A percentile compares a stretch with the other conserved stretches of the same genome.
Conservation (phyloP, 1,140 invertebrate genomes). For the Drosophila gunungcola region DNA sequence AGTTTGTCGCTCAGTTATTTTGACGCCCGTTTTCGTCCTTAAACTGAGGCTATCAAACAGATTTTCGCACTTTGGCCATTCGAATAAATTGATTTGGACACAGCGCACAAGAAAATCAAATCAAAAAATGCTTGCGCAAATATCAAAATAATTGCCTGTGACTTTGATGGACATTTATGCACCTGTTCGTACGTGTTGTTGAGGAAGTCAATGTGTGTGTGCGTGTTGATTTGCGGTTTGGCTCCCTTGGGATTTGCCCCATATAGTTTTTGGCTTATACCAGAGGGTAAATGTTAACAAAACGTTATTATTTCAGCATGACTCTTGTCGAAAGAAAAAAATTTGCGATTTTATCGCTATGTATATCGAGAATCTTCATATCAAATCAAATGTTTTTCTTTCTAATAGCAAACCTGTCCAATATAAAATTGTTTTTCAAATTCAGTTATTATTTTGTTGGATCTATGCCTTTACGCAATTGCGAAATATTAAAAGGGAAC, state of each 20-base stretch:
- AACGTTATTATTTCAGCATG: slow-evolving; percentile 24
- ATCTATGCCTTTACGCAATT: not conserved
- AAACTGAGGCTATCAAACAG: slow-evolving; percentile 53
- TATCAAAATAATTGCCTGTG: slow-evolving; percentile 47
- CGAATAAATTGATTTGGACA: slow-evolving; percentile 49
- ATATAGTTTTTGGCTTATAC: slow-evolving; percentile 34
- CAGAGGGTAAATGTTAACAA: slow-evolving; percentile 3
- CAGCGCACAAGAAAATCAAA: slow-evolving; percentile 39
- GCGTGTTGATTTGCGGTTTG: slow-evolving; percentile 35
- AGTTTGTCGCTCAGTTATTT: slow-evolving; percentile 29
- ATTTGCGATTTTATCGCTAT: not conserved
- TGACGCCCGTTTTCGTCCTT: slow-evolving; percentile 18
- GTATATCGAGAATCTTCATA: not conserved
- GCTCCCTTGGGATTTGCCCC: slow-evolving; percentile 10
- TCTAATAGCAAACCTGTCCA: no score
- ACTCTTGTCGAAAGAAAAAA: not conserved
- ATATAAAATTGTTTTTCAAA: slow-evolving; percentile 1
- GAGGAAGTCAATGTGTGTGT: not conserved
- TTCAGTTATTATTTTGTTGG: not conserved
- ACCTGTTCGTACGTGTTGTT: slow-evolving; percentile 27
- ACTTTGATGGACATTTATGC: slow-evolving; percentile 43
- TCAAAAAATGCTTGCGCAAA: slow-evolving; percentile 37
- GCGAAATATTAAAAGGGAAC: not conserved
- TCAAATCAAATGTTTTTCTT: not conserved
- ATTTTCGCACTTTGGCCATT: slow-evolving; percentile 49